Evolutionary conservation across 2,888 invertebrate genomes (phyloP).

Genomic region (Malthinus seriepunctatus): DNA sequence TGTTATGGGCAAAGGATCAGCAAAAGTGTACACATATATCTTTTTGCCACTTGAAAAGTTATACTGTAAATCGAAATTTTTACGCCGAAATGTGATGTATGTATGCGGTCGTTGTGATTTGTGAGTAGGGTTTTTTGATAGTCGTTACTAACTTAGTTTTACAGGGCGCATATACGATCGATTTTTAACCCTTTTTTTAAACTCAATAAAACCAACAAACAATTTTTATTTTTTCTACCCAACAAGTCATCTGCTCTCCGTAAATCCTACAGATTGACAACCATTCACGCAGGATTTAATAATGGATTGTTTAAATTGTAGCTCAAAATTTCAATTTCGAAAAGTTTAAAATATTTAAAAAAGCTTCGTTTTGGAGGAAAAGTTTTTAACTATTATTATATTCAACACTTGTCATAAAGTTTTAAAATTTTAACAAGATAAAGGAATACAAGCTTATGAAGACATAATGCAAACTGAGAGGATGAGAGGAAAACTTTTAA

Average conservation of each 20-base stretch:
- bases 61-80: conserved; percentile 39
- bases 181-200: conserved; percentile 12
- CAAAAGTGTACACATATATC: conserved; percentile 34
- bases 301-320: conserved; percentile 12
- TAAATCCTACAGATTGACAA: conserved; percentile 17
- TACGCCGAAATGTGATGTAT: conserved; percentile 32
- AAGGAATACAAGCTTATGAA: conserved; percentile 21
- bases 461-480: conserved; percentile 12
- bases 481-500: conserved; percentile 17
- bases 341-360: not conserved
- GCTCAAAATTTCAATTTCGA: not conserved
- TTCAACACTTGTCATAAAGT: conserved; percentile 1
- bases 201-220: too few species aligned
- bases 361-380: not conserved
- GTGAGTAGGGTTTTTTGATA: conserved; percentile 22
- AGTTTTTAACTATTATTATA: not conserved
- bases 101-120: conserved; percentile 32
- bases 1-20: conserved; percentile 20
- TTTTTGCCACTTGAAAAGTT: conserved; percentile 38
- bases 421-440: conserved; percentile 2
- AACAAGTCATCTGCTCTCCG: conserved; percentile 15
- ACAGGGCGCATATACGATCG: conserved; percentile 21
- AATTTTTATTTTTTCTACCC: too few species aligned
- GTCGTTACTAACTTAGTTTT: conserved; percentile 23
- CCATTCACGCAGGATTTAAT: conserved; percentile 14